Base-by-base conservation (phyloP, 2,888 invertebrate species). In the Xiphydria camelus region DNA sequence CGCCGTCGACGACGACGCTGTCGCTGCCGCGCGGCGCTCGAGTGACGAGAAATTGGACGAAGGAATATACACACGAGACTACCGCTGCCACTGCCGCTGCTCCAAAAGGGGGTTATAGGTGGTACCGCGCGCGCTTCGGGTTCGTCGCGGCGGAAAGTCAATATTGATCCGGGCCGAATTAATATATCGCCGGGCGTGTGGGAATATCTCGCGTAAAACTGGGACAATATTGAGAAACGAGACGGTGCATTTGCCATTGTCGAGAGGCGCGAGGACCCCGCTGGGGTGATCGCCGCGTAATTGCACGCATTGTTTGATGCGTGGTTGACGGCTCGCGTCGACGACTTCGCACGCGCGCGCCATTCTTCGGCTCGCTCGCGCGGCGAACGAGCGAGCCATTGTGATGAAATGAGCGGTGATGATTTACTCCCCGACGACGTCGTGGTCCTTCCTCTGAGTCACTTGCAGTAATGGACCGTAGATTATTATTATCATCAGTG, bases 221-320 rank as follows among this genome's bases (percentile, higher is more conserved):
- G 61, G 68, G 64, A 73, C 72, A 73, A 71, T 72, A 69, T 72
- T 70, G 68, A 65, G 68, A 72, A 73, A 72, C 71, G 71, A 73
- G 69, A 69, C 62, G 68, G 64, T 68, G 60, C 66, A 71, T 70
- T 72, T 67, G 64, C 58, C 48, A 70, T 72, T 72, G 70, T 70
- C 53, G 66, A 56, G 58, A 69, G 61, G 63, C 67, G 65, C 53
- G 55, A 57, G 56, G 53, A 29, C 15, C 29, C 59, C 49, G 39
- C 41, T 46, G 17, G 19, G 55, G 61, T 51, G 62, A 53, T 58
- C 59, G 57, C 45, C 58, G 55, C 68, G 70, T 73, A 72, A 73
- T 73, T 73, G 70, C 70, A 60, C 55, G 68, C 68, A 73, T 73
- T 73, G 73, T 73, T 72, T 72, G 72, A 70, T 60, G 55, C 64